These are phyloP conservation scores for Oncorhynchus kisutch DNA, from an alignment of 2,113 vertebrate species.

Conservation along the genomic window DNA sequence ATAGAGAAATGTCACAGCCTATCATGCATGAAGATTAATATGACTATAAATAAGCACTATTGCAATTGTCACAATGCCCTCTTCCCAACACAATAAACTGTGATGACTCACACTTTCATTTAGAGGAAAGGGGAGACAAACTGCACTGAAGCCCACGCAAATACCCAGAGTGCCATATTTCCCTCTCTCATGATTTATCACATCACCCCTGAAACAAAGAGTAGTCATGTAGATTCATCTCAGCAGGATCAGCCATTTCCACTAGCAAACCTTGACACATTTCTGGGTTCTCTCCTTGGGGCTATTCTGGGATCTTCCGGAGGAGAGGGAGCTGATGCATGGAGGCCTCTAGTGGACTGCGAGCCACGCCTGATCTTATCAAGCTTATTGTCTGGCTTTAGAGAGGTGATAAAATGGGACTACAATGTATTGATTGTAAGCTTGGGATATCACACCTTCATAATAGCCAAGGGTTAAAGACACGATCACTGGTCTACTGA, in stretches of 20 bases:
- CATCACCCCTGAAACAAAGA: neutral
- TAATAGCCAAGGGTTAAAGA: too few species aligned
- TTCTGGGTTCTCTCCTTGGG: constrained; percentile 14
- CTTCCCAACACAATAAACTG: neutral
- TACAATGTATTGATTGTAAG: neutral
- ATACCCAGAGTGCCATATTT: constrained; percentile 3
- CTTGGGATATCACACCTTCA: too few species aligned
- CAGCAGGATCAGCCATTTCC: constrained; percentile 4
- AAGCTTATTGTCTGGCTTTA: constrained; percentile 8
- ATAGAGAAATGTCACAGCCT: neutral
- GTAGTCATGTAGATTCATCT: constrained; percentile 16
- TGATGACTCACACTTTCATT: constrained; percentile 14
- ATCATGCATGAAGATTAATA: neutral
- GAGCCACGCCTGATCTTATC: constrained; percentile 28
- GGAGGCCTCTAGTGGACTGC: neutral
- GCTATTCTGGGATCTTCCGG: constrained; percentile 9
- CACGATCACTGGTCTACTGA: too few species aligned
- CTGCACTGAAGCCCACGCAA: constrained; percentile 15
- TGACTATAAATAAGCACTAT: neutral
- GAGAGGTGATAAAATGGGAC: neutral
- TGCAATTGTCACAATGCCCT: neutral
- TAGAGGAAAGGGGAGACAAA: neutral
- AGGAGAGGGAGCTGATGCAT: neutral
- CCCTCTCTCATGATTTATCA: constrained; percentile 13
- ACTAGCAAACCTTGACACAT: constrained; percentile 28